Evolutionary conservation across 2,797 vertebrate genomes (phyloP), one percentile per base, ranked within the genome.

Genomic region (Limnodromus scolopaceus): DNA sequence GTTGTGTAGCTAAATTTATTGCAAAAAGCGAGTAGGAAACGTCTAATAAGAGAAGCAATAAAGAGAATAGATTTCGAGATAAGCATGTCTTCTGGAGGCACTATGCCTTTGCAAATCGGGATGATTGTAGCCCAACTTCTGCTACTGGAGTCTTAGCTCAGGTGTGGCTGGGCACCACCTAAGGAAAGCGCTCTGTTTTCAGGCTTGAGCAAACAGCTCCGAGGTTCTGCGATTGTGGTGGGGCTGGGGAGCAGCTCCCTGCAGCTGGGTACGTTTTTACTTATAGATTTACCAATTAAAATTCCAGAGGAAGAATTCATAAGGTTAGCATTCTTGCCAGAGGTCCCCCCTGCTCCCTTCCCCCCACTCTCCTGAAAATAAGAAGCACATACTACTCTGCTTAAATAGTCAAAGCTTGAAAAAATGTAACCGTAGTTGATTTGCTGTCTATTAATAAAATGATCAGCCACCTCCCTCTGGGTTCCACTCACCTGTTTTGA

Each of bases 231-330:
- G 16, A 49, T 80, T 91, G 58, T 83, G 87, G 88, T 89, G 84
- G 74, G 85, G 72, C 74, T 95, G 84, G 89, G 93, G 87, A 96
- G 96, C 93, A 96, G 94, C 89, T 85, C 89, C 92, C 93, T 96
- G 89, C 92, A 97, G 93, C 68, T 96, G 96, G 93, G 94, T 94
- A 95, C 81, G 58, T 93, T 97, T 96, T 96, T 96, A 95, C 93
- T 97, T 97, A 96, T 93, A 82, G 77, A 92, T 97, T 90, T 97
- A 86, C 95, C 96, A 95, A 92, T 93, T 89, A 97, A 97, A 96
- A 97, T 97, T 96, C 94, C 96, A 95, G 93, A 94, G 84, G 65
- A 96, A 92, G 89, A 91, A 96, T 97, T 92, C 92, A 87, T 91
- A 89, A 97, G 92, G 92, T 94, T 98, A 95, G 88, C 66, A 94